Evolutionary conservation across 2,113 vertebrate genomes (phyloP).

Genomic region (Hyperopisus bebe): DNA sequence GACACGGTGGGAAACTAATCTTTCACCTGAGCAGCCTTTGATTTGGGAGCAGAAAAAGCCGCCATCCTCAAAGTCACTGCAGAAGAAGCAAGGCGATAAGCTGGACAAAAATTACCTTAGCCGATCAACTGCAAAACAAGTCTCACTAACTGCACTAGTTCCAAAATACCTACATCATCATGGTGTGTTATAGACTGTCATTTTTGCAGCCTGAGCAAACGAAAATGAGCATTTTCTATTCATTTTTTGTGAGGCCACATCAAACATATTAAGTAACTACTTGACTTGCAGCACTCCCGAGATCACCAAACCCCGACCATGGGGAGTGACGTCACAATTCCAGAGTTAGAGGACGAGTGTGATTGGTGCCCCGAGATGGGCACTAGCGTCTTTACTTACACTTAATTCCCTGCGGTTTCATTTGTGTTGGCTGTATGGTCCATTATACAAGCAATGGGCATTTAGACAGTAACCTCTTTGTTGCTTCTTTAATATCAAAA

Average conservation of each 20-base stretch:
- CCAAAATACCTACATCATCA: background rate
- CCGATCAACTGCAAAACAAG: background rate
- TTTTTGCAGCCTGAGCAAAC: background rate
- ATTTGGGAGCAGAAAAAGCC: background rate
- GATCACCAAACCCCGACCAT: background rate
- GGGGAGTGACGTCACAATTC: background rate
- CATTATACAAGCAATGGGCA: background rate
- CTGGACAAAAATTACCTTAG: background rate
- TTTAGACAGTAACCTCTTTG: constrained; percentile 3
- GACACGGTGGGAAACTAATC: background rate
- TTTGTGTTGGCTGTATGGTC: background rate
- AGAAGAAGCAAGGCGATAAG: background rate
- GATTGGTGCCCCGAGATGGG: background rate
- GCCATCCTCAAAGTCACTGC: background rate
- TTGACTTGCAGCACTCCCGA: background rate
- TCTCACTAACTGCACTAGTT: background rate
- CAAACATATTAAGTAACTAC: background rate
- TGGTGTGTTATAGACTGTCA: background rate
- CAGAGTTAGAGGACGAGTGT: background rate
- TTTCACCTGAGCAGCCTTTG: background rate
- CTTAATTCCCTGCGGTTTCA: background rate
- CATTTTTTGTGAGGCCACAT: background rate
- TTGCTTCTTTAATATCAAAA: background rate
- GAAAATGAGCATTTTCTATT: background rate
- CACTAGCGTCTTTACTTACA: background rate